Base-by-base conservation (phyloP, 1,140 invertebrate species). In the Apolygus lucorum region DNA sequence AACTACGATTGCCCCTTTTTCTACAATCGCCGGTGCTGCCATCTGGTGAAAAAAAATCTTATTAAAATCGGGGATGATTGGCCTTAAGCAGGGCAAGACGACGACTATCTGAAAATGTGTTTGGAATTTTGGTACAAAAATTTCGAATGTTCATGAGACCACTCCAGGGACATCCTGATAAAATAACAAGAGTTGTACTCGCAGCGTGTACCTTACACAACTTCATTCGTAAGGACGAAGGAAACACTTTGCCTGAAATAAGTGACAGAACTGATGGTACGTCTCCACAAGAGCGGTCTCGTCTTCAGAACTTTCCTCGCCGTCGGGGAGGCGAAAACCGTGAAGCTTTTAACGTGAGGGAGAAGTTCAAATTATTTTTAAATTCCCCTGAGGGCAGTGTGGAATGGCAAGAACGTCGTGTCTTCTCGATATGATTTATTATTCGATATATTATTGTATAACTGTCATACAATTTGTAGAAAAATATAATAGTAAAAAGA, bases 81-180 rank as follows among this genome's bases (percentile, higher is more conserved):
- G n/a, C n/a, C n/a, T n/a, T n/a, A n/a, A n/a, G 49, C 1, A 63
- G 74, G 24, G 72, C 74, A 1, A 26, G 69, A 1, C 21, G 70
- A 63, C 21, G n/a, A n/a, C n/a, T 70, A 29, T 63, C 73, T 1
- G 73, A 75, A 71, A 71, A 72, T 71, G 68, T 68, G 14, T 75
- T 74, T 52, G 70, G 73, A 21, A 52, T 68, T 4, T 27, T 68
- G 17, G 42, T 17, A 52, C 52, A 28, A 8, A 21, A 49, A 13
- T n/a, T n/a, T n/a, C n/a, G n/a, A n/a, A n/a, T n/a, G n/a, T n/a
- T n/a, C n/a, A n/a, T n/a, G n/a, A n/a, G n/a, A n/a, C n/a, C n/a
- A n/a, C n/a, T n/a, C n/a, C n/a, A n/a, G n/a, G n/a, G n/a, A n/a
- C n/a, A n/a, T n/a, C n/a, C n/a, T n/a, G n/a, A n/a, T n/a, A n/a